Conservation (phyloP, 2,113 vertebrate species). For the Propithecus coquereli region DNA sequence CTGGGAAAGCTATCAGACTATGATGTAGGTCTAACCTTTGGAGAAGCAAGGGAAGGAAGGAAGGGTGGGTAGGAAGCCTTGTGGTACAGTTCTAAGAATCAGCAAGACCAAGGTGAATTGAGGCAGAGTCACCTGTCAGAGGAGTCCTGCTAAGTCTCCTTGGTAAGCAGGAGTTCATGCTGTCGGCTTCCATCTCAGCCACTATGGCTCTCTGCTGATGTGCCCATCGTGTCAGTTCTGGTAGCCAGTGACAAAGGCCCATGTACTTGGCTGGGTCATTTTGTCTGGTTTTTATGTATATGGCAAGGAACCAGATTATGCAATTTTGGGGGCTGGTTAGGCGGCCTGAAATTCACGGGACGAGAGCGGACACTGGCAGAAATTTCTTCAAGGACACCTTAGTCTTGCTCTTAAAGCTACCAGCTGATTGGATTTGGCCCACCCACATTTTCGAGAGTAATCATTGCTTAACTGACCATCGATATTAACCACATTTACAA, state of each 20-base stretch:
- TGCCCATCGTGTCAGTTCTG: neutral
- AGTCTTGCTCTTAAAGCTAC: neutral
- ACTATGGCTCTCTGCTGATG: neutral
- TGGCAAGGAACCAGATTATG: neutral
- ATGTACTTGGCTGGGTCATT: neutral
- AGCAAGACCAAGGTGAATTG: neutral
- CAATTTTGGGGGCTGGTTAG: neutral
- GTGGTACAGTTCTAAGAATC: neutral
- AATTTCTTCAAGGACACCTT: neutral
- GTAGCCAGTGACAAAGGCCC: neutral
- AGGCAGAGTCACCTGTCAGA: neutral
- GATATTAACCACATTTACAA: neutral
- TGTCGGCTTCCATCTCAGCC: neutral
- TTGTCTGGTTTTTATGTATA: neutral
- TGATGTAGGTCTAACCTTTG: neutral
- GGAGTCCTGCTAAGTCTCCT: neutral
- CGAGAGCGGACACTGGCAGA: neutral
- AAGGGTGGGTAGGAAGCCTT: neutral
- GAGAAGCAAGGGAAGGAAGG: neutral
- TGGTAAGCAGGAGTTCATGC: neutral
- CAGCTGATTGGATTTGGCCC: neutral
- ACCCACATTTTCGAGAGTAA: neutral
- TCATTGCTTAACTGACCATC: neutral
- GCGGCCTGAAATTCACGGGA: neutral
- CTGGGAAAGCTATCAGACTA: neutral